Evolutionary conservation across 2,113 vertebrate species (phyloP), one percentile per base, ranked within the genome.

Genomic region (Pan paniscus): DNA sequence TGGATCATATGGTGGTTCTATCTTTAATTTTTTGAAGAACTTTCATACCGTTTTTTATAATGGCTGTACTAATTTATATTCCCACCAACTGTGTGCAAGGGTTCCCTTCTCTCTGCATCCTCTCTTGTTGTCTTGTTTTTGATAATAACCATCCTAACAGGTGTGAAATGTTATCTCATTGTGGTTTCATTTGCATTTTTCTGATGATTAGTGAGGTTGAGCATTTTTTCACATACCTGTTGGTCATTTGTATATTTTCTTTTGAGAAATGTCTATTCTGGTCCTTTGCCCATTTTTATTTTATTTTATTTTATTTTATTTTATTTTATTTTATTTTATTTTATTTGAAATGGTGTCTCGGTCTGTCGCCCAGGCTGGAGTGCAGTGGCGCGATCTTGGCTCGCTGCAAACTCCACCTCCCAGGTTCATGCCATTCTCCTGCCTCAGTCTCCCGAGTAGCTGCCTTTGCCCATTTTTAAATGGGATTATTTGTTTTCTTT

Each of bases 111-210:
- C 61, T 76, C 11, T 23, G 9, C 14, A 68, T 48, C 16, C 68
- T 6, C 52, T 70, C 68, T 13, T 17, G 27, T 13, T 48, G 27
- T 48, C 18, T 72, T 80, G 61, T 20, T 59, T 86, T 91, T 72
- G 40, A 23, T 91, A 27, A 86, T 57, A 91, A 25, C 27, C 27
- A 86, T 75, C 57, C 22, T 38, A 79, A 52, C 9, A 80, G 25
- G 46, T 68, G 46, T 55, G n/a, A 20, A 13, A 30, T 55, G 61
- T 81, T 70, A 43, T 52, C 50, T 52, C 18, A 23, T 13, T 70
- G 57, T 57, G 59, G 18, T 78, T 84, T 95, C 50, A 78, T 95
- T 95, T 90, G 32, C 30, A 95, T 84, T 84, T 90, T 59, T 32
- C 59, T 82, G 79, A 75, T 83, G 43, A 83, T 90, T 52, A 90